A percentile compares a stretch with the other conserved stretches of the same genome.
Conservation (phyloP, 92 coral and sea anemone species). For the Anthopleura xanthogrammica region DNA sequence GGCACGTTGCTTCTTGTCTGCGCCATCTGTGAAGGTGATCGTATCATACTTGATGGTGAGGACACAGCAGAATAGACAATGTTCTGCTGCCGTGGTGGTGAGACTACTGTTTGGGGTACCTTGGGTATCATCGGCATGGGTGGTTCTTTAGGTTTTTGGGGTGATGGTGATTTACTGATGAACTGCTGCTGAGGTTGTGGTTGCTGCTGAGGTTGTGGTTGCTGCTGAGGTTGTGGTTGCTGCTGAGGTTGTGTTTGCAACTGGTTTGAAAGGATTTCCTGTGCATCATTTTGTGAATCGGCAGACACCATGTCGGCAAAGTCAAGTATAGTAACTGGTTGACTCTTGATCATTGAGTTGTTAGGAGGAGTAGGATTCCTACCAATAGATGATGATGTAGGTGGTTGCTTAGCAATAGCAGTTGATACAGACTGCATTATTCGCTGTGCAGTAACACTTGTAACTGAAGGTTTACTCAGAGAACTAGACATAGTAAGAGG, state of each 20-base stretch:
- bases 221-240: conserved; percentile 48
- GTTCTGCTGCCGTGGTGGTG: conserved; percentile 45
- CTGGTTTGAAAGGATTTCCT: conserved; percentile 36
- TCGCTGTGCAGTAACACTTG: neutral
- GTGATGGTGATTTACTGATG: conserved; percentile 50
- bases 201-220: conserved; percentile 43
- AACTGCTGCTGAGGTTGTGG: conserved; percentile 40
- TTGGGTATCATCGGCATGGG: neutral
- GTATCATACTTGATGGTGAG: conserved; percentile 31
- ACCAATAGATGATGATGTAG: neutral
- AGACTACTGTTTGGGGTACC: conserved; percentile 30
- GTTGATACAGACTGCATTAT: neutral
- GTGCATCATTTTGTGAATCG: conserved; percentile 38
- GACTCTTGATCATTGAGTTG: conserved; percentile 36
- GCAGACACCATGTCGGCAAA: conserved; percentile 78
- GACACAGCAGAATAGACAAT: neutral
- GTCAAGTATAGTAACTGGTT: conserved; percentile 71
- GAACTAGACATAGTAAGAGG: neutral
- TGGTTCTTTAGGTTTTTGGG: conserved; percentile 40
- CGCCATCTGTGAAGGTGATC: conserved; percentile 32
- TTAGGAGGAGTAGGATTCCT: conserved; percentile 29
- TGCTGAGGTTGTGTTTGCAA: conserved; percentile 50
- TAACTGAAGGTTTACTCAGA: neutral
- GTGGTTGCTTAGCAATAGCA: conserved; percentile 12
- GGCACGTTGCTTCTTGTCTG: conserved; percentile 37